phyloP scores from a whole-genome alignment of 1,140 invertebrate genomes.

The Dreissena rostriformis region DNA sequence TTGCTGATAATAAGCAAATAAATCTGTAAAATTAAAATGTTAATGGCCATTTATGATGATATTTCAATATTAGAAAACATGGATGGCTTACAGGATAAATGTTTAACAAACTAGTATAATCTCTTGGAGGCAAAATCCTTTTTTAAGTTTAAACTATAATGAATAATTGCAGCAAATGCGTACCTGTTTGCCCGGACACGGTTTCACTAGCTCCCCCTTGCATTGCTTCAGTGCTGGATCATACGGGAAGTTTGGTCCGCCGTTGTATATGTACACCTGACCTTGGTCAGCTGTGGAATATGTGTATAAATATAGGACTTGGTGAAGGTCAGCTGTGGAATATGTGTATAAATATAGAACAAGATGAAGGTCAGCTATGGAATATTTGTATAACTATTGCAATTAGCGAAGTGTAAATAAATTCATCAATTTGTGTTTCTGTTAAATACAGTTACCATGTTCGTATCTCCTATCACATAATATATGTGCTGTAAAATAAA shows the following conservation, averaged over 20 bases:
- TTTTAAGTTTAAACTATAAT: too few species aligned
- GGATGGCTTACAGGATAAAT: too few species aligned
- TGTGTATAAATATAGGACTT: background rate
- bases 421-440: too few species aligned
- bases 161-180: background rate
- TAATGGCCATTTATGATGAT: too few species aligned
- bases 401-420: background rate
- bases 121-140: too few species aligned
- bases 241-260: constrained; percentile 58
- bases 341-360: background rate
- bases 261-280: constrained; percentile 60
- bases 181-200: constrained; percentile 64
- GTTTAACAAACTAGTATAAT: too few species aligned
- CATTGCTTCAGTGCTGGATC: constrained; percentile 42
- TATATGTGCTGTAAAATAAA: too few species aligned
- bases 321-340: constrained; percentile 55
- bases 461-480: too few species aligned
- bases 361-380: constrained; percentile 54
- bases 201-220: constrained; percentile 55
- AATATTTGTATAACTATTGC: background rate
- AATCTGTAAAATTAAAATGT: too few species aligned
- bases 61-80: too few species aligned
- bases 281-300: constrained; percentile 62
- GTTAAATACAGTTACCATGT: too few species aligned
- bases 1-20: too few species aligned